These are phyloP conservation scores for Myanophis thanlyinensis DNA, from an alignment of 2,113 vertebrate species.

Conservation along the genomic window DNA sequence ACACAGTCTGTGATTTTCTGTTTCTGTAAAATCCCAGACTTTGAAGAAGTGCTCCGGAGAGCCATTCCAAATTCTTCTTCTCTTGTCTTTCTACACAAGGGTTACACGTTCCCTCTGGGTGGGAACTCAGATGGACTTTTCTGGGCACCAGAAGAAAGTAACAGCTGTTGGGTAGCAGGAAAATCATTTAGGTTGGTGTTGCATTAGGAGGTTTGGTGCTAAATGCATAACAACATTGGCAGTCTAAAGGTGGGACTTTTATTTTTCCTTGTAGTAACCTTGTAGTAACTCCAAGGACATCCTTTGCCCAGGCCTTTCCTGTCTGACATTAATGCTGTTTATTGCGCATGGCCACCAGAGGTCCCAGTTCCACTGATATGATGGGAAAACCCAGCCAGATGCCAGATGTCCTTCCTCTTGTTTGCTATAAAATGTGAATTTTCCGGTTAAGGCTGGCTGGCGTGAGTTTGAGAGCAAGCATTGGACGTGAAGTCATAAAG, in stretches of 20 bases:
- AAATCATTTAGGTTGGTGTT: background rate
- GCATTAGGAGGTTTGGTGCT: background rate
- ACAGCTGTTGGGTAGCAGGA: background rate
- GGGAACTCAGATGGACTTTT: too few species aligned
- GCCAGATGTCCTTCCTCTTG: background rate
- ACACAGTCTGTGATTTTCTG: too few species aligned
- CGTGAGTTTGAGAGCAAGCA: background rate
- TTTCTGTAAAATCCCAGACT: too few species aligned
- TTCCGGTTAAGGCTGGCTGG: background rate
- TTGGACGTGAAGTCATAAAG: background rate
- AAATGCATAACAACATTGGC: too few species aligned
- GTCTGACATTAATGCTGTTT: slow-evolving; percentile 23
- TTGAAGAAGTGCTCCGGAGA: too few species aligned
- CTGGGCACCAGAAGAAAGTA: too few species aligned
- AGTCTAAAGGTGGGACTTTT: background rate
- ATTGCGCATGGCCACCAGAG: slow-evolving; percentile 45
- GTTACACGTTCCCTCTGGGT: too few species aligned
- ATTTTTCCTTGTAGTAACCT: background rate
- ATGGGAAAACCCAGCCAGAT: slow-evolving; percentile 29
- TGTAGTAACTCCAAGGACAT: background rate
- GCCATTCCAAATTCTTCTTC: too few species aligned
- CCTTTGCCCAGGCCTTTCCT: background rate
- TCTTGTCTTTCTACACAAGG: too few species aligned
- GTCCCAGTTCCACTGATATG: slow-evolving; percentile 60
- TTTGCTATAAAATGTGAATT: background rate